Evolutionary conservation across 2,888 invertebrate genomes (phyloP), one percentile per base, ranked within the genome.

Genomic region (Papilio gigon): DNA sequence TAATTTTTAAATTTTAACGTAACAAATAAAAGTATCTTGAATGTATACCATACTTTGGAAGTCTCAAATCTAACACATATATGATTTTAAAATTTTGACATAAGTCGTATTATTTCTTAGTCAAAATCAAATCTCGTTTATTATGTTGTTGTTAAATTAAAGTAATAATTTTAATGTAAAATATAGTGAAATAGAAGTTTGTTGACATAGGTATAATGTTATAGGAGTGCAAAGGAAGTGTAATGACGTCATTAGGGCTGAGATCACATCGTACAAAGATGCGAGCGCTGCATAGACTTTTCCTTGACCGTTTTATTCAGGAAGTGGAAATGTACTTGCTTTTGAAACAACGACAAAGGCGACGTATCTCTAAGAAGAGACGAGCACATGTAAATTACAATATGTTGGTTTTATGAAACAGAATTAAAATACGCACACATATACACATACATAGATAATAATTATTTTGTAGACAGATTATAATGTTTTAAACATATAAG

Each of bases 291-390:
- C 53, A 53, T 53, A 53, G n/a, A 37, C 60, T 60, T 40, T 60
- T 60, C 60, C 37, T 60, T 60, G 60, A 60, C 60, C 60, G 37
- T 60, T 60, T 60, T 40, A 60, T 60, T 60, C 60, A 60, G 60
- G 35, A 60, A 60, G 60, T 60, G 60, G 37, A 60, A 37, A 60
- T 60, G 37, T 37, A 60, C 60, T 40, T 60, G 25, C 37, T 25
- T 37, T 60, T 37, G 60, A 37, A 60, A 60, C 25, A 37, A 60
- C 40, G 40, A 60, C 60, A 60, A 60, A 40, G 60, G 37, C 30
- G 30, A 60, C 40, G 25, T 40, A 35, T 58, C 35, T 9, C 35
- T 33, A 40, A 60, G 37, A 60, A 44, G 50, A n/a, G 30, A 17
- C 30, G 22, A 8, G 22, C 27, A 53, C 3, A 53, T 53, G 30